Evolutionary conservation across 2,113 vertebrate species (phyloP).

Genomic region (Semnornis frantzii): DNA sequence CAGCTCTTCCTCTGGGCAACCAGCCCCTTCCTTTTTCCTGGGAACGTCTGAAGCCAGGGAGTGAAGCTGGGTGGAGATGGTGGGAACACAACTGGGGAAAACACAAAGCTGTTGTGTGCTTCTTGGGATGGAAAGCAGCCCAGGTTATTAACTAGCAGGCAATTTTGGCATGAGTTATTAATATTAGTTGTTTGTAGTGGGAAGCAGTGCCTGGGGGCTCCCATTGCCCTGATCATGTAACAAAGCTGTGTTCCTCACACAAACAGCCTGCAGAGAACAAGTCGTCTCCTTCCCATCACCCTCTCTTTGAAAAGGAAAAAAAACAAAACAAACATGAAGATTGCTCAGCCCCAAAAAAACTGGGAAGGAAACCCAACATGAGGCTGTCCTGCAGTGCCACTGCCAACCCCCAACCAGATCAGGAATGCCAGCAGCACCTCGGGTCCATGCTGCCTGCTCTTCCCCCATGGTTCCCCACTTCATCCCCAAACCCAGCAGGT

Average conservation of each 20-base stretch:
- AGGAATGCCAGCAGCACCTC: background rate
- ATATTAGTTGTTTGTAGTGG: slow-evolving; percentile 55
- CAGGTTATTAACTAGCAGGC: slow-evolving; percentile 42
- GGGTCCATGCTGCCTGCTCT: background rate
- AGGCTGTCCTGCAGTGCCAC: background rate
- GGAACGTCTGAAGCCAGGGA: background rate
- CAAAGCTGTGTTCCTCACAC: slow-evolving; percentile 28
- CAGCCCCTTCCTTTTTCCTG: background rate
- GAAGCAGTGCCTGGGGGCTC: slow-evolving; percentile 56
- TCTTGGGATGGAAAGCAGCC: background rate
- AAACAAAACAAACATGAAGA: background rate
- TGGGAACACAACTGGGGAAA: background rate
- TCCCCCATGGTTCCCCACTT: background rate
- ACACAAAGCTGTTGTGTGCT: background rate
- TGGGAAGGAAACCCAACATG: background rate
- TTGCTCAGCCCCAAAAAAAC: slow-evolving; percentile 15
- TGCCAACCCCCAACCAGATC: background rate
- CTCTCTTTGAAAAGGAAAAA: background rate
- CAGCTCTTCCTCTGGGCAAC: background rate
- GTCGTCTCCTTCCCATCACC: slow-evolving; percentile 7
- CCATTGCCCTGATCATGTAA: slow-evolving; percentile 54
- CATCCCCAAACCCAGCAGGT: accelerated
- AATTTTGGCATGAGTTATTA: slow-evolving; percentile 56
- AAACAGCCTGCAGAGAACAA: slow-evolving; percentile 53
- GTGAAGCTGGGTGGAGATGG: background rate